A percentile compares a stretch with the other conserved stretches of the same genome.
phyloP scores from a whole-genome alignment of 1,140 invertebrate genomes.

The Venturia canescens region DNA sequence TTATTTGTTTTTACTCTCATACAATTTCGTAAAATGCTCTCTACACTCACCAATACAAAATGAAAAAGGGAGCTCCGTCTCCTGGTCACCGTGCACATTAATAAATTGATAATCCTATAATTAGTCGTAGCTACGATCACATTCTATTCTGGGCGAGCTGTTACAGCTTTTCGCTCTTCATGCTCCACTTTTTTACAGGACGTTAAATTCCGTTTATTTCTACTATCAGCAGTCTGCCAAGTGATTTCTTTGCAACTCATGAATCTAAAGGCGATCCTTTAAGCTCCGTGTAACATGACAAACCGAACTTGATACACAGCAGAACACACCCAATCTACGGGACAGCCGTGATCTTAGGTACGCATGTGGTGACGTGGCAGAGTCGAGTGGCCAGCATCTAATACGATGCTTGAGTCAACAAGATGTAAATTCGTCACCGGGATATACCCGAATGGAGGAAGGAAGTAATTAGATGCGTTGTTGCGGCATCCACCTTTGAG shows the following conservation, averaged over 20 bases:
- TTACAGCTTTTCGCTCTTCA: too few relatives aligned
- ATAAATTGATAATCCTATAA: not conserved
- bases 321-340: conserved; percentile 67
- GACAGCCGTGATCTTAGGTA: not conserved
- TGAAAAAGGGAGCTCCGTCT: not conserved
- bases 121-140: too few relatives aligned
- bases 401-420: conserved; percentile 71
- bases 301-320: not conserved
- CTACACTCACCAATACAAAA: not conserved
- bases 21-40: conserved; percentile 5
- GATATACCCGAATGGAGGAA: conserved; percentile 64
- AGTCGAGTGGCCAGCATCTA: conserved; percentile 50
- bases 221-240: too few relatives aligned
- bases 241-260: too few relatives aligned
- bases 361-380: conserved; percentile 6
- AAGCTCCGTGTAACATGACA: not conserved
- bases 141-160: too few relatives aligned
- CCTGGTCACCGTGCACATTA: not conserved
- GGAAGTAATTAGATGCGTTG: conserved; percentile 75
- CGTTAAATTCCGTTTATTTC: too few relatives aligned
- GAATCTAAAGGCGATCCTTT: not conserved
- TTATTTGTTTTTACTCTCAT: conserved; percentile 17
- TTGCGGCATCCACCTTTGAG: conserved; percentile 72
- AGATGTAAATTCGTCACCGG: conserved; percentile 70
- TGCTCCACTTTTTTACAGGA: too few relatives aligned